phyloP scores from a whole-genome alignment of 2,888 invertebrate species.

The Ceramica pisi region DNA sequence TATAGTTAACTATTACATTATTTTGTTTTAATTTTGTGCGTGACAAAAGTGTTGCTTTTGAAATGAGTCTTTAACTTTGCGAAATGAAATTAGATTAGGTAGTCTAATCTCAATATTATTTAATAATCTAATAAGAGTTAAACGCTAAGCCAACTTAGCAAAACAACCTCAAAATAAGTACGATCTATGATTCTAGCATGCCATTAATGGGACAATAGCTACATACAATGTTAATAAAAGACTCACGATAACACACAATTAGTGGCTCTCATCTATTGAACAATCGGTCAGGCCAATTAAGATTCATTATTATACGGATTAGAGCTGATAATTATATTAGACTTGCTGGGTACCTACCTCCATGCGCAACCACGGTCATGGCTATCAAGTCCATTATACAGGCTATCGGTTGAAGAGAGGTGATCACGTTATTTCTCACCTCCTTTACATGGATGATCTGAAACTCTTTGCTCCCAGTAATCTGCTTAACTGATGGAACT shows the following conservation, averaged over 20 bases:
- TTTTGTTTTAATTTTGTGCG: too few species aligned
- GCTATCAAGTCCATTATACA: conserved; percentile 33
- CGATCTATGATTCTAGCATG: neutral
- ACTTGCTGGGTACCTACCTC: neutral
- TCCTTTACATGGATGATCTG: too few species aligned
- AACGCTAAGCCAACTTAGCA: neutral
- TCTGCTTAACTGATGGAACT: too few species aligned
- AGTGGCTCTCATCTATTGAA: neutral
- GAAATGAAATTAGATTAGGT: too few species aligned
- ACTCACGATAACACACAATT: neutral
- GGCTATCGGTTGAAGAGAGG: too few species aligned
- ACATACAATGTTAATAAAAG: conserved; percentile 13
- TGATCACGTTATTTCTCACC: too few species aligned
- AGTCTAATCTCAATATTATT: too few species aligned
- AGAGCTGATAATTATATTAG: conserved; percentile 3
- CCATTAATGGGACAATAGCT: neutral
- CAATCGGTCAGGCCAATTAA: conserved; percentile 15
- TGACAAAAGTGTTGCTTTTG: too few species aligned
- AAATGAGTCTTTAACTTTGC: too few species aligned
- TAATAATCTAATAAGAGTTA: too few species aligned
- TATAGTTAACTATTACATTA: too few species aligned
- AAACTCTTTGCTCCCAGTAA: too few species aligned
- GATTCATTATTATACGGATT: conserved; percentile 1
- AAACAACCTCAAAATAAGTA: neutral
- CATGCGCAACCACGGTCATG: conserved; percentile 26